Evolutionary conservation across 2,113 vertebrate species (phyloP), one percentile per base, ranked within the genome.

Genomic region (Emydocephalus ijimae): DNA sequence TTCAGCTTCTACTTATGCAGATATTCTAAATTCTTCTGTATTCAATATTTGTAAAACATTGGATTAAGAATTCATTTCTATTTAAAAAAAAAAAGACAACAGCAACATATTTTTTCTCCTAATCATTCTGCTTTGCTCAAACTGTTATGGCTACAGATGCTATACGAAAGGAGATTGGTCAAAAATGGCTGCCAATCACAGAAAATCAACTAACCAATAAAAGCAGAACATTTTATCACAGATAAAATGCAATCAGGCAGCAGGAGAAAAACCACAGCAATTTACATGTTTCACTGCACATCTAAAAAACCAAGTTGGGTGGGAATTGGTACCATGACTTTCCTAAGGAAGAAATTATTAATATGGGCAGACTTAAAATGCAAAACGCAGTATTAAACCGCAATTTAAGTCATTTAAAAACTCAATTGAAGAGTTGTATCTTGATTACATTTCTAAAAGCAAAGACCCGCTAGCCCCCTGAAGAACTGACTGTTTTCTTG

Each of bases 11-110:
- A 92, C 87, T 1, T n/a, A 85, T 54, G 85, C 24, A 91, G 4
- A 92, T 90, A 69, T 94, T 93, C 90, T 93, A 55, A 94, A 55
- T 74, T 93, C 88, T 55, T 95, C 69, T 85, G 5, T 24, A 90
- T 52, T 48, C 64, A 39, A 55, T 43, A 34, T 85, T 85, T 81
- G 81, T 81, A 91, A 91, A 94, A 89, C 0, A 57, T 23, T 89
- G 48, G 55, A 56, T 43, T 89, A 54, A 54, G 48, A 43, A 52
- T 87, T 87, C 52, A 52, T 87, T 87, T 87, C 52, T 54, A 15
- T 87, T 43, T 43, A 0, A 8, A 10, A 29, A 54, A 54, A 87
- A 54, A 87, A 87, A 18, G 26, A 87, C 48, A 87, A 15, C 24
- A 48, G 14, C 48, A 52, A 29, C 86, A 29, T 52, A 87, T 50